Evolutionary conservation across 53 echinoderm and acorn worm species (phyloP), one percentile per base, ranked within the genome.

Genomic region (Temnopleurus reevesii): DNA sequence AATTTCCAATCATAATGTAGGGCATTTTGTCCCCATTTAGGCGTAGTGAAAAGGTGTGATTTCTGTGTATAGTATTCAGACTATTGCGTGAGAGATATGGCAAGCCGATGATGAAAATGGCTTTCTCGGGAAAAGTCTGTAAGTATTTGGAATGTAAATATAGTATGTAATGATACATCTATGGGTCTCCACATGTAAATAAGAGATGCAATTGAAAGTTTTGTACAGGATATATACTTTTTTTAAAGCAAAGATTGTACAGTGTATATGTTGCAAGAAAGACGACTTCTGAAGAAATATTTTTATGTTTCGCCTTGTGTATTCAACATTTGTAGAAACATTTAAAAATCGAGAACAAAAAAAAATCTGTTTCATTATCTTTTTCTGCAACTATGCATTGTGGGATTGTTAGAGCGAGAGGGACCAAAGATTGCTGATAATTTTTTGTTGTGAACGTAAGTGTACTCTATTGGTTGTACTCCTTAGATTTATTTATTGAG

Each of bases 251-350:
- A 43, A 44, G 85, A 60, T 38, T 87, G 88, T 87, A 71, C 88
- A 87, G 88, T 87, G 88, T 87, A 87, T 87, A 87, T 87, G 88
- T 87, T 87, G 88, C 88, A 87, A 87, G 53, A 28, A 46, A 86
- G 86, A 59, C 45, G 5, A 15, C 33, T 83, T 83, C 54, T 55
- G 55, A 55, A 55, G 55, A 55, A 60, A 27, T 86, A 24, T 43
- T 59, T 86, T 33, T 83, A 55, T 56, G 54, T 55, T 23, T 45
- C 55, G 34, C 55, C 55, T 33, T 45, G 86, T 86, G 60, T 86
- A 60, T 61, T 60, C 44, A 57, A 38, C 84, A 43, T 86, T 60
- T 86, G 24, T 86, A 59, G 44, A 86, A 86, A 86, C 44, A 86
- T 83, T 83, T 55, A 83, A 53, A 59, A 83, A 51, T 55, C 34